Percentiles rank a stretch among this genome's conserved stretches.
Conservation (phyloP, 2,797 vertebrate genomes). For the Picus viridis region DNA sequence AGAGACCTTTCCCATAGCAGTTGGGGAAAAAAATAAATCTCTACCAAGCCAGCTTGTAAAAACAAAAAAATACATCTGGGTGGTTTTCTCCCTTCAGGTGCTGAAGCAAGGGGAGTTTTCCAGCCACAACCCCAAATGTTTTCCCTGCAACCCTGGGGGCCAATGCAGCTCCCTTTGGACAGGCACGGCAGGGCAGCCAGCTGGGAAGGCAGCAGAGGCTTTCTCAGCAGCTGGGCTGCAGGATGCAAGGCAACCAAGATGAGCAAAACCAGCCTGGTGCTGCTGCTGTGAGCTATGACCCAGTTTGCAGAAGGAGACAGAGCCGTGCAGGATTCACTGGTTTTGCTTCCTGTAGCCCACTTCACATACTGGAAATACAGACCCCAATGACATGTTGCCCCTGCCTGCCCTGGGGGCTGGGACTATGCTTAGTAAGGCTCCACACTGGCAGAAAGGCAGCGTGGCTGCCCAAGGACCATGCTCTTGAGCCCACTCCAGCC, state of each 20-base stretch:
- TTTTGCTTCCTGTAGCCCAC: neutral
- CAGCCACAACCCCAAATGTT: neutral
- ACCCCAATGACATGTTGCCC: neutral
- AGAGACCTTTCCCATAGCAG: neutral
- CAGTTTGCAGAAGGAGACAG: neutral
- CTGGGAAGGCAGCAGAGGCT: neutral
- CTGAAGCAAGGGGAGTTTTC: constrained; percentile 18
- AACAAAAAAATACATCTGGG: neutral
- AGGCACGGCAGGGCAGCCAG: neutral
- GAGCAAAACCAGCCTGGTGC: neutral
- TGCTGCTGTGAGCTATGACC: neutral
- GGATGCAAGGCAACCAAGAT: neutral
- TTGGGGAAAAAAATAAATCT: neutral
- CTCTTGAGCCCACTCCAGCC: neutral
- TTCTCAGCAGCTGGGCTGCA: neutral
- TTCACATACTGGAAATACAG: too few species aligned
- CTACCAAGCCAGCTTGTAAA: neutral
- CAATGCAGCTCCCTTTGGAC: neutral
- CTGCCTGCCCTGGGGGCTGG: neutral
- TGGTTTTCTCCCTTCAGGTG: neutral
- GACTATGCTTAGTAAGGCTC: neutral
- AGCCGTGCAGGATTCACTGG: accelerated
- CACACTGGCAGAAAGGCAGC: neutral
- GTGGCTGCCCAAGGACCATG: accelerated
- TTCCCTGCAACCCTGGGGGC: neutral